phyloP scores from a whole-genome alignment of 2,113 vertebrate species.

The Mobula hypostoma region DNA sequence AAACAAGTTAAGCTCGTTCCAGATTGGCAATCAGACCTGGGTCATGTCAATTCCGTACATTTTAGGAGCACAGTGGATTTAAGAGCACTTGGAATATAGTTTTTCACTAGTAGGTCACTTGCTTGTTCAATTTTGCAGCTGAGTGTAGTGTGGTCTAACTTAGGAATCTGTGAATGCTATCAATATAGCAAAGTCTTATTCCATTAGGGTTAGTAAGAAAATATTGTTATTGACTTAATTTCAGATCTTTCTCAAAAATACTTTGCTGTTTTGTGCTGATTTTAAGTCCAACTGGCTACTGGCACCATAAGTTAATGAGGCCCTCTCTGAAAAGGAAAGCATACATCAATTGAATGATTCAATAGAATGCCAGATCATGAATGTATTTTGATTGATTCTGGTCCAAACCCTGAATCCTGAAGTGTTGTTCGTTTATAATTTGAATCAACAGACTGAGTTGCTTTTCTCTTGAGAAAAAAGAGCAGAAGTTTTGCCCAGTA shows the following conservation, averaged over 20 bases:
- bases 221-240: neutral
- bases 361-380: neutral
- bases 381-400: neutral
- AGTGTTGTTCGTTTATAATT: neutral
- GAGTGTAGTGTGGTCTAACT: neutral
- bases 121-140: neutral
- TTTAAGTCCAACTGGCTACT: neutral
- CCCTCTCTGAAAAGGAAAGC: neutral
- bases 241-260: neutral
- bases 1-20: neutral
- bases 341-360: neutral
- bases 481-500: too few relatives aligned
- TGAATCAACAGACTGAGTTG: too few relatives aligned
- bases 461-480: too few relatives aligned
- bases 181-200: neutral
- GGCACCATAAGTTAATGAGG: neutral
- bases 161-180: neutral
- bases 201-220: neutral
- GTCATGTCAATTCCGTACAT: neutral
- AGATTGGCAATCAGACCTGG: neutral
- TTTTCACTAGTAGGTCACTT: neutral
- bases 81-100: neutral
- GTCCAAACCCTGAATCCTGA: neutral
- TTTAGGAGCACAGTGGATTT: neutral
- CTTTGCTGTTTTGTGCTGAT: neutral